phyloP scores from a whole-genome alignment of 2,113 vertebrate genomes.

The Litocranius walleri region DNA sequence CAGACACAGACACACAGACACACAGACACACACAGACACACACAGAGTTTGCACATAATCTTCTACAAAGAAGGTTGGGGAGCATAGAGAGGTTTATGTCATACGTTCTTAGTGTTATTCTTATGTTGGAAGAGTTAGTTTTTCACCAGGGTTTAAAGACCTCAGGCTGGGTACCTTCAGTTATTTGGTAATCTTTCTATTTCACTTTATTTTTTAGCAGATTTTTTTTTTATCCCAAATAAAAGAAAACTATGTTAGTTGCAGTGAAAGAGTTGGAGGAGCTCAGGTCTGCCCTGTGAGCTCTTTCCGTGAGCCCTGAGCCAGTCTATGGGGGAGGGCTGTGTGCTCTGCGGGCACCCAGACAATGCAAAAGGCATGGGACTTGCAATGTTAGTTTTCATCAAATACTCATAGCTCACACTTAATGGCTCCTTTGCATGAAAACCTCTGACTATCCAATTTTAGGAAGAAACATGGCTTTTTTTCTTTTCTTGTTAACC shows the following conservation, averaged over 20 bases:
- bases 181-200: neutral
- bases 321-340: rapidly evolving
- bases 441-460: slow-evolving; percentile 30
- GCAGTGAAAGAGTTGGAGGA: rapidly evolving
- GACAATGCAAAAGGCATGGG: slow-evolving; percentile 32
- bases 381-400: slow-evolving; percentile 11
- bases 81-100: rapidly evolving
- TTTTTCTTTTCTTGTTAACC: neutral
- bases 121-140: neutral
- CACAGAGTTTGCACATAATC: neutral
- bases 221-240: too few species aligned
- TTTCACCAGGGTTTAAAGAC: neutral
- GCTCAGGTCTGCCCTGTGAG: rapidly evolving
- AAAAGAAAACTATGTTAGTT: neutral
- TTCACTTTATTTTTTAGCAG: neutral
- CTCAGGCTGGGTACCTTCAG: neutral
- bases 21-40: too few species aligned
- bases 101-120: neutral
- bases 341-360: rapidly evolving
- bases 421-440: slow-evolving; percentile 38
- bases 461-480: slow-evolving; percentile 25
- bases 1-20: too few species aligned
- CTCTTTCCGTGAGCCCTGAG: neutral
- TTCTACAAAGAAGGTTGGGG: too few species aligned
- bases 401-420: slow-evolving; percentile 18